phyloP scores from a whole-genome alignment of 2,797 vertebrate genomes.

The Pangasius krempfi region DNA sequence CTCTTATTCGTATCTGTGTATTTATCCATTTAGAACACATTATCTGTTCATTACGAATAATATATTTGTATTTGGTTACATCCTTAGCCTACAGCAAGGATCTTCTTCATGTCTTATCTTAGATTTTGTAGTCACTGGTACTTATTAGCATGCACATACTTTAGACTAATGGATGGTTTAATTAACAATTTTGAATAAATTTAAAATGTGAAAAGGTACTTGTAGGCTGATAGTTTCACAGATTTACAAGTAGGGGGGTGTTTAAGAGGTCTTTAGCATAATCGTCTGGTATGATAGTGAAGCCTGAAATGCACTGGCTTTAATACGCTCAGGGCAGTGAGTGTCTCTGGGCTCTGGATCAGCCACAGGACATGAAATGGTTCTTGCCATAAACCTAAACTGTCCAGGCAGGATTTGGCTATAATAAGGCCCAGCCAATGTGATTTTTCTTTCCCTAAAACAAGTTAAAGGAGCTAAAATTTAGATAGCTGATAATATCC shows the following conservation, averaged over 20 bases:
- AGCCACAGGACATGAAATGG: background rate
- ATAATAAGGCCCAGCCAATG: background rate
- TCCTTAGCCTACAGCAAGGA: background rate
- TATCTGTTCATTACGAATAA: background rate
- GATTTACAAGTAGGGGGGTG: constrained; percentile 16
- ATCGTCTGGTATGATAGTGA: background rate
- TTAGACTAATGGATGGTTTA: constrained; percentile 1
- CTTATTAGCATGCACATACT: background rate
- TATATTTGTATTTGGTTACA: background rate
- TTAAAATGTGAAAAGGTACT: background rate
- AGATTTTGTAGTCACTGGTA: background rate
- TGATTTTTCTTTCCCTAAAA: background rate
- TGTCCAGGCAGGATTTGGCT: background rate
- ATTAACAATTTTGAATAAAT: constrained; percentile 12
- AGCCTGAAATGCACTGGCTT: constrained; percentile 19
- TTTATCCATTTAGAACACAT: background rate
- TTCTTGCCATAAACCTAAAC: background rate
- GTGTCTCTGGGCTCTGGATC: constrained; percentile 12
- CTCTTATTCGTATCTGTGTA: background rate
- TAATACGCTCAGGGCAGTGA: constrained; percentile 17
- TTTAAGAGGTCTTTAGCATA: constrained; percentile 26
- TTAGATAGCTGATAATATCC: background rate
- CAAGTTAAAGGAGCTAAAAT: background rate
- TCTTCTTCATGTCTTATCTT: background rate
- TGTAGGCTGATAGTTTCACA: background rate